phyloP scores from a whole-genome alignment of 30 jellyfish, hydroid and myxozoan species.

The Aurelia aurita complex sp. Pacific region DNA sequence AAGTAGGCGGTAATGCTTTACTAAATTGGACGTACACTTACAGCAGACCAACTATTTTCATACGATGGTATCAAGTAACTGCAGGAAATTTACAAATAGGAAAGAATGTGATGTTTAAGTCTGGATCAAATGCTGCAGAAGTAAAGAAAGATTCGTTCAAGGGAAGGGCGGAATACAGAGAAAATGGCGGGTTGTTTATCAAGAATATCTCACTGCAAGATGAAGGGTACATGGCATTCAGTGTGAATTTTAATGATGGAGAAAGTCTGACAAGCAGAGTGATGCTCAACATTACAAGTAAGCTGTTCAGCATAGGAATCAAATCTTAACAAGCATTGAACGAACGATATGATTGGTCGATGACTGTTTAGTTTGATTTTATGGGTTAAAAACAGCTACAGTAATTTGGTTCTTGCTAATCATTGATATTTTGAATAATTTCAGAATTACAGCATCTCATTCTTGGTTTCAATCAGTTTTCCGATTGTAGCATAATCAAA shows the following conservation, averaged over 20 bases:
- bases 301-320: not conserved
- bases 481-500: too few species aligned
- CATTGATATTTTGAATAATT: too few species aligned
- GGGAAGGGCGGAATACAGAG: slow-evolving; percentile 51
- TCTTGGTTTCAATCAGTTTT: too few species aligned
- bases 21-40: too few species aligned
- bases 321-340: too few species aligned
- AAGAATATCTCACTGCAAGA: slow-evolving; percentile 33
- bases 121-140: slow-evolving; percentile 4
- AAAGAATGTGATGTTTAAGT: slow-evolving; percentile 36
- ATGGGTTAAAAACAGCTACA: too few species aligned
- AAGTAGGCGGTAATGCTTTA: too few species aligned
- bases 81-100: slow-evolving; percentile 26
- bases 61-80: slow-evolving; percentile 29
- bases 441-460: too few species aligned
- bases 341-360: too few species aligned
- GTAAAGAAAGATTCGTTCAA: slow-evolving; percentile 6
- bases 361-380: too few species aligned
- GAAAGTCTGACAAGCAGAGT: slow-evolving; percentile 1
- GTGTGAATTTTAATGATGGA: slow-evolving; percentile 59
- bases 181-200: slow-evolving; percentile 32
- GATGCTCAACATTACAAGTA: slow-evolving; percentile 49
- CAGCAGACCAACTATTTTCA: too few species aligned
- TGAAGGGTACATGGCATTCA: slow-evolving; percentile 61
- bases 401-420: too few species aligned